These are phyloP conservation scores for Dasypus novemcinctus DNA, from an alignment of 2,113 vertebrate genomes.

Conservation along the genomic window DNA sequence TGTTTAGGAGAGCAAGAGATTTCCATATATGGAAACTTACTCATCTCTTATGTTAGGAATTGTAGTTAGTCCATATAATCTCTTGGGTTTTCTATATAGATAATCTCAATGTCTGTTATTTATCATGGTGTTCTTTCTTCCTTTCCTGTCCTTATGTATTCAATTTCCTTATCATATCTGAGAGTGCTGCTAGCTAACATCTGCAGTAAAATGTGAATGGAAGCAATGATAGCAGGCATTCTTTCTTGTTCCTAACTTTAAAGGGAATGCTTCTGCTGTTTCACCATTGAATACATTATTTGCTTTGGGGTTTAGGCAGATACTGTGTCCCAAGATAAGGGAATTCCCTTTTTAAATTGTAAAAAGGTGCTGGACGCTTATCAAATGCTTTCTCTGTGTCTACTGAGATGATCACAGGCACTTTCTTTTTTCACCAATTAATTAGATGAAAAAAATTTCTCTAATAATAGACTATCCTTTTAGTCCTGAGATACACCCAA, in stretches of 20 bases:
- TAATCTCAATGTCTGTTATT: neutral
- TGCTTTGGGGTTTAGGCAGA: neutral
- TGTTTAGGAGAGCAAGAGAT: neutral
- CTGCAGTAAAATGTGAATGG: neutral
- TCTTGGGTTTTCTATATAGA: neutral
- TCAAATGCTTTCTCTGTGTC: neutral
- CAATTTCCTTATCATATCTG: neutral
- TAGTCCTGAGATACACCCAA: neutral
- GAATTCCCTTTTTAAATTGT: neutral
- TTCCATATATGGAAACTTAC: conserved; percentile 4
- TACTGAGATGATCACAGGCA: neutral
- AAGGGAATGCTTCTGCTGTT: neutral
- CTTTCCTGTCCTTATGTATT: neutral
- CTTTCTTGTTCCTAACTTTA: neutral
- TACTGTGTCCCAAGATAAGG: neutral
- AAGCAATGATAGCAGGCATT: neutral
- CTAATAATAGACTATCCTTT: neutral
- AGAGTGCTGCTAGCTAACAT: neutral
- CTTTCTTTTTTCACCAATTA: conserved; percentile 3
- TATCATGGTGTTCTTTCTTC: too few relatives aligned
- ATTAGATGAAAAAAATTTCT: neutral
- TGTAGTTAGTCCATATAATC: neutral
- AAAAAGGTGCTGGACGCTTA: neutral
- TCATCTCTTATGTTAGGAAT: neutral
- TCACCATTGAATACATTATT: neutral